Base-by-base conservation (phyloP, 2,888 invertebrate species). In the Flexamia atlantica region DNA sequence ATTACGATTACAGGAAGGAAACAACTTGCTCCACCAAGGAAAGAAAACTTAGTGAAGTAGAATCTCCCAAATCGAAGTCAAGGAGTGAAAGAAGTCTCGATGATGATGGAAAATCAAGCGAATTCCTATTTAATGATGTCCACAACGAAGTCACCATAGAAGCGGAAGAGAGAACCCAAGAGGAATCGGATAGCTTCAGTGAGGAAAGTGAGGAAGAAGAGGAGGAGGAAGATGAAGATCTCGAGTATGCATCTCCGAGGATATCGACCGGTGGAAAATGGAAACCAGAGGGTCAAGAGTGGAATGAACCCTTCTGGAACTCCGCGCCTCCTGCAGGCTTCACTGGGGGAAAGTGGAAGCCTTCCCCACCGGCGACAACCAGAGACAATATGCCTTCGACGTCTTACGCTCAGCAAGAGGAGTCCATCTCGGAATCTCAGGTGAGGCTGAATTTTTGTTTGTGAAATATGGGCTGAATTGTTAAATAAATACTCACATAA, bases 241-340 rank as follows among this genome's bases (percentile, higher is more conserved):
- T 88, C 17, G 89, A 88, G 42, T 90, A 90, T n/a, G 90, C 90
- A 80, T 89, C 93, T 9, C 92, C 93, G 0, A 90, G 90, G 50
- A 90, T 91, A 20, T 92, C 93, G 85, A 94, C 93, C 4, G 95
- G 93, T 0, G 94, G 93, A 0, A 96, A 96, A 89, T 96, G 96
- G 96, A 95, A 94, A 88, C 95, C 95, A 89, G 53, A 89, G 89
- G 12, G 86, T 88, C 85, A 87, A 20, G 86, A 89, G 7, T 83
- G 82, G 82, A 89, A n/a, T 86, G 87, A 17, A 88, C 88, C 7
- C 87, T 88, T 32, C 86, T 87, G 46, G 89, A 83, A 17, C 68
- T 88, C 72, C 87, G 88, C 83, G 88, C 92, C 92, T 7, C 91
- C 91, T 0, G 90, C 91, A 3, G 90, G 92, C 84, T 92, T 92